phyloP scores from a whole-genome alignment of 2,888 invertebrate genomes.

The Deilephila elpenor region DNA sequence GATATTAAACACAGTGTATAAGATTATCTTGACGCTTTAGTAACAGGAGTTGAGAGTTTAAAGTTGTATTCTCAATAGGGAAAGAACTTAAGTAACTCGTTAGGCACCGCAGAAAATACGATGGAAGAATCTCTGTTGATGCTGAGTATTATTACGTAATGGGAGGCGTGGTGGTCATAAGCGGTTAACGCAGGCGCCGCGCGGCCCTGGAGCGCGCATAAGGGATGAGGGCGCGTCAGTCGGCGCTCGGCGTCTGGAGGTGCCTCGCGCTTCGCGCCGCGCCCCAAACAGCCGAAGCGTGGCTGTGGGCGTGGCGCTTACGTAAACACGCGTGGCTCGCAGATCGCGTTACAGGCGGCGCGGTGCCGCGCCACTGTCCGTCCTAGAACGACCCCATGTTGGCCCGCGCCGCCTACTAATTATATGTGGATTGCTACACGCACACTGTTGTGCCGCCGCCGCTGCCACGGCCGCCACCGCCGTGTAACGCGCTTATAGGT shows the following conservation, averaged over 20 bases:
- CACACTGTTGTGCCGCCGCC: slow-evolving; percentile 73
- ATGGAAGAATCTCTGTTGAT: slow-evolving; percentile 57
- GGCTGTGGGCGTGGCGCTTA: slow-evolving; percentile 85
- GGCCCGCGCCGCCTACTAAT: slow-evolving; percentile 76
- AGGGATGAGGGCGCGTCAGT: slow-evolving; percentile 74
- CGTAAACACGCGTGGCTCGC: slow-evolving; percentile 80
- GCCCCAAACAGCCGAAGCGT: slow-evolving; percentile 81
- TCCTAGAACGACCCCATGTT: slow-evolving; percentile 78
- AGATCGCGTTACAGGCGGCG: slow-evolving; percentile 70
- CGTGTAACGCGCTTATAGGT: slow-evolving; percentile 80
- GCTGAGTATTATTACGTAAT: slow-evolving; percentile 73
- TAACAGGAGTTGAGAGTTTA: neutral
- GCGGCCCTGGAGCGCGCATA: slow-evolving; percentile 58
- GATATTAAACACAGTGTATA: neutral
- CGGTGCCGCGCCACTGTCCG: slow-evolving; percentile 78
- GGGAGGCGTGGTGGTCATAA: slow-evolving; percentile 68
- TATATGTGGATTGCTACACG: slow-evolving; percentile 72
- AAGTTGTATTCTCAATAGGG: neutral
- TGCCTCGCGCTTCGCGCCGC: slow-evolving; percentile 81
- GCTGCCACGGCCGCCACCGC: slow-evolving; percentile 74
- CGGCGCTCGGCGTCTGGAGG: slow-evolving; percentile 81
- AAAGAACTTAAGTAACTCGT: slow-evolving; percentile 1
- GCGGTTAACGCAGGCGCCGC: slow-evolving; percentile 70
- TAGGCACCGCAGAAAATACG: slow-evolving; percentile 1
- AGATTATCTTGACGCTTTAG: neutral